Percentiles rank a stretch among this genome's conserved stretches.
These are phyloP conservation scores for Vultur gryphus DNA, from an alignment of 2,797 vertebrate species.

Conservation along the genomic window DNA sequence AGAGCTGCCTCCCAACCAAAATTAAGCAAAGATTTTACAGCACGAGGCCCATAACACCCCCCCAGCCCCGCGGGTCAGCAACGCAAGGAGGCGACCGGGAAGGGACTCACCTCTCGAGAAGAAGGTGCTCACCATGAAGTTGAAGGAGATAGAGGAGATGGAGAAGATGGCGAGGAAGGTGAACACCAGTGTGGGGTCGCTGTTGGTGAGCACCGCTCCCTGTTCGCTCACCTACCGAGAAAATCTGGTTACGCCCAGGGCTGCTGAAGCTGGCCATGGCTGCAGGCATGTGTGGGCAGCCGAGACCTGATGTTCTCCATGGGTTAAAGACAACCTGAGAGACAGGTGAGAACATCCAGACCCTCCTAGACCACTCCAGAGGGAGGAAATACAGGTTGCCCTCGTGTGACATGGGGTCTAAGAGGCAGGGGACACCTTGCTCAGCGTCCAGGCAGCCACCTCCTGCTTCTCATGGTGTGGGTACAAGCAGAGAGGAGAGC, in stretches of 20 bases:
- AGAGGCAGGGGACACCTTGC: background rate
- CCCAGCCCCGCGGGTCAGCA: accelerated
- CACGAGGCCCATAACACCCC: accelerated
- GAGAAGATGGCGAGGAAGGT: conserved; percentile 86
- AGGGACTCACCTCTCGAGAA: conserved; percentile 87
- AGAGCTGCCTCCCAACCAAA: background rate
- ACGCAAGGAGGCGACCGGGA: accelerated
- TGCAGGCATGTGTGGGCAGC: background rate
- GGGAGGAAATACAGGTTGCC: background rate
- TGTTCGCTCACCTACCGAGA: conserved; percentile 83
- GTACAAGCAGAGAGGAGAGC: background rate
- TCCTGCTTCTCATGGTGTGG: background rate
- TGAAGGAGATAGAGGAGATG: conserved; percentile 91
- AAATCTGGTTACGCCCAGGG: background rate
- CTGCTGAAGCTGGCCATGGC: background rate
- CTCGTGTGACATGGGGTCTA: accelerated
- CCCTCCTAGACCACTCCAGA: background rate
- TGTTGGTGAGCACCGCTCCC: conserved; percentile 87
- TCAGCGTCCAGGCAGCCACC: background rate
- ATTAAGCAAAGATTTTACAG: background rate
- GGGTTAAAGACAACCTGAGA: background rate
- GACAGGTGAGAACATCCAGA: background rate
- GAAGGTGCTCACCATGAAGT: conserved; percentile 98
- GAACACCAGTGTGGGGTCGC: conserved; percentile 91
- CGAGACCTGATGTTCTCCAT: background rate